Base-by-base conservation (phyloP, 2,113 vertebrate species). In the Salvelinus sp. region DNA sequence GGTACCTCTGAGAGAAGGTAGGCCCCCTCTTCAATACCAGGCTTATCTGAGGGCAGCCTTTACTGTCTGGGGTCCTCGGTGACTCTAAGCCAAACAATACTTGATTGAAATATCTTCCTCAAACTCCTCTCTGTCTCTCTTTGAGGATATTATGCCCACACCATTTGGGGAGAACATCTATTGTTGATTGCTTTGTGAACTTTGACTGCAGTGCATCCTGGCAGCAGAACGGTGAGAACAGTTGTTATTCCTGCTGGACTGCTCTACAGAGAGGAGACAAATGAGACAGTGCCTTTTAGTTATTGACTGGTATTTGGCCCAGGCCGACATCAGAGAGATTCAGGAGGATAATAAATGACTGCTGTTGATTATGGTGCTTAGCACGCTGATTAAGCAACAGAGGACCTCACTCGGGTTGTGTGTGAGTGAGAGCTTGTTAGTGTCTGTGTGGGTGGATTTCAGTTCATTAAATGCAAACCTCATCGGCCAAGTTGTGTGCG, bases 121-220 rank as follows among this genome's bases (percentile, higher is more conserved):
- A 54, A 18, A 44, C 9, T 44, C 38, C 9, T 44, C 38, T 44
- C 38, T 44, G 38, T 9, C 38, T 44, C 38, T 44, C 7, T 44
- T 44, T 44, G 38, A 44, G 38, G 9, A 44, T 44, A 10, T 44
- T 10, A 78, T 79, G 65, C 75, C 25, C 6, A 1, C 63, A 12
- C 48, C 25, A 23, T 76, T 58, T 13, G 18, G 9, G 63, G 47
- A 71, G 76, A 77, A 77, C 58, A 82, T 44, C 38, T 44, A 77
- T 84, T 79, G 18, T 3, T 82, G 79, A 86, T 81, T 76, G 77
- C 77, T 74, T 79, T 69, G 62, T 82, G 70, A 86, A 74, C 65
- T 72, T 20, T 66, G 67, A 67, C 25, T 57, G 69, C 54, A 33
- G 73, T 57, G 67, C 44, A 57, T 27, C 54, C 33, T 27, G 47